phyloP scores from a whole-genome alignment of 2,113 vertebrate genomes.

The Eubucco bourcierii region DNA sequence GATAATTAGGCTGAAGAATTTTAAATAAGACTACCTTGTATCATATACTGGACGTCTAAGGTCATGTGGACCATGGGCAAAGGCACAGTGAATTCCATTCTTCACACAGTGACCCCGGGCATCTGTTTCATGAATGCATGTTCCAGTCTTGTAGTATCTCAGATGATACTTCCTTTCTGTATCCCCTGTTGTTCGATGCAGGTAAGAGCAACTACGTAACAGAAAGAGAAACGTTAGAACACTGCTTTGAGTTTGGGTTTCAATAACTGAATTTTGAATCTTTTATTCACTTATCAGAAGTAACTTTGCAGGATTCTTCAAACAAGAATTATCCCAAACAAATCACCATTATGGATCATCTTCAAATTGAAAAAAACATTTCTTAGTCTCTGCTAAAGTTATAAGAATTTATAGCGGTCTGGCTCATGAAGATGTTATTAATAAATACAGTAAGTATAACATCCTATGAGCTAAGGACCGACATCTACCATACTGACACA shows the following conservation, averaged over 20 bases:
- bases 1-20: neutral
- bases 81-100: conserved; percentile 93
- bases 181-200: conserved; percentile 93
- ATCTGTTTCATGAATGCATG: conserved; percentile 92
- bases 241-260: neutral
- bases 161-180: conserved; percentile 95
- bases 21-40: conserved; percentile 79
- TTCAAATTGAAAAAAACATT: neutral
- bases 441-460: neutral
- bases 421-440: neutral
- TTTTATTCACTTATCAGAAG: neutral
- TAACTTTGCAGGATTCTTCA: neutral
- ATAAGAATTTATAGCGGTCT: neutral
- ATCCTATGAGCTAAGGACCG: too few species aligned
- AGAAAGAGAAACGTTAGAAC: neutral
- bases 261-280: neutral
- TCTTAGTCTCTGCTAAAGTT: neutral
- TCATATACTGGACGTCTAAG: conserved; percentile 91
- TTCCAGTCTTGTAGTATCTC: conserved; percentile 94
- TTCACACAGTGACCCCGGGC: conserved; percentile 90
- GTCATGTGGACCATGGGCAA: conserved; percentile 91
- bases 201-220: conserved; percentile 85
- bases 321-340: neutral
- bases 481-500: too few species aligned
- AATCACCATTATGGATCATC: neutral